Base-by-base conservation (phyloP, 2,797 vertebrate species). In the Buphagus erythrorhynchus region DNA sequence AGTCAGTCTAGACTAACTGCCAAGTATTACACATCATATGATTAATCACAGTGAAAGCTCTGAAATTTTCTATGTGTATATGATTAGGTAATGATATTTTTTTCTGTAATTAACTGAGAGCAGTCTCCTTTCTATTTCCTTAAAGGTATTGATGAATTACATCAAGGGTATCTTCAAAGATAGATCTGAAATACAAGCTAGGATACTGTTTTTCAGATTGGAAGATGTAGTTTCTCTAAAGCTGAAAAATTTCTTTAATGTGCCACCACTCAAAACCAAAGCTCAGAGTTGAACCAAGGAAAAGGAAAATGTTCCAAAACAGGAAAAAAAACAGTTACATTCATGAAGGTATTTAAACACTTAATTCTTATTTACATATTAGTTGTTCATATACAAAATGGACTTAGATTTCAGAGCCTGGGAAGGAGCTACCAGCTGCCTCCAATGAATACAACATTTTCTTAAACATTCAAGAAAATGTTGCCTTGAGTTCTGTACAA, bases 151-250 rank as follows among this genome's bases (percentile, higher is more conserved):
- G 72, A 91, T 74, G 49, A 93, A 93, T 80, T 69, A 75, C 79
- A 91, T 52, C 75, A 86, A 78, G 55, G 10, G 7, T 55, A 75
- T 52, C 75, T 96, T 93, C 66, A 93, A 94, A 91, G 72, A 71
- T 0, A 57, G 21, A 46, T 65, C 65, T 72, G 15, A 85, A 42
- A 78, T 35, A 46, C 33, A 81, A 88, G 46, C 29, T 33, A 48
- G 9, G 36, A 83, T 85, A 65, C 57, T 68, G 49, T 22, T 93
- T 80, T 88, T 78, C 78, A 55, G 20, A 80, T 48, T 68, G 75
- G 66, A 90, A 93, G 35, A 72, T 35, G 26, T 25, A 3, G 29
- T 66, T 95, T 84, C 43, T 69, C 48, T 81, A 66, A 93, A 81
- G 61, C 58, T 36, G 49, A 72, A 77, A 63, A 40, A 28, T 36